Base-by-base conservation (phyloP, 2,797 vertebrate species). In the Buphagus erythrorhynchus region DNA sequence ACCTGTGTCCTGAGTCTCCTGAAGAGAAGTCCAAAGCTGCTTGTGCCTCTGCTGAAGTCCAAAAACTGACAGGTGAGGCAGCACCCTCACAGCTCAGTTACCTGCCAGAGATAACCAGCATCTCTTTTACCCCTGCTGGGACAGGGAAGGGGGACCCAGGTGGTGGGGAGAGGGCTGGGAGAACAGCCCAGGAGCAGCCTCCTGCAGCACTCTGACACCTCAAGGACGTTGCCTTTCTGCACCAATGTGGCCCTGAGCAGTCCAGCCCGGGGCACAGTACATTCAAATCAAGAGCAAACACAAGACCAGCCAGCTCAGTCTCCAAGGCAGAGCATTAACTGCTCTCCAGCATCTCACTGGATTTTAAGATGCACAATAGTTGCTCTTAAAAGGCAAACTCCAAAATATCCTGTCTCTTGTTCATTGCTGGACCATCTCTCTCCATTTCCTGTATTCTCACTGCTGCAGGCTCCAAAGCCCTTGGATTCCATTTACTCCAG, bases 1-100 rank as follows among this genome's bases (percentile, higher is more conserved):
- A 95, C n/a, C 66, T 49, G 17, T 16, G 58, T 24, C 51, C 57
- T 95, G 59, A 52, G 20, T 43, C 86, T 35, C 36, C 79, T 97
- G 85, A 96, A 74, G 52, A 96, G 40, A 85, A 69, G 48, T 65
- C 22, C 84, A 29, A 55, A 69, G 67, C 58, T 91, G 38, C 57
- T 88, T 2, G 3, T 21, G 10, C 10, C 35, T 33, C 54, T 67
- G 52, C 51, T 90, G n/a, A 96, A 89, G 49, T 35, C 80, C 65
- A 69, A 54, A 29, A 75, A 97, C 83, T 93, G 89, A 97, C 62
- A 86, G 77, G 89, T 63, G 49, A 93, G 85, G 48, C 48, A 78
- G 51, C 16, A 33, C 0, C 0, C 18, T 43, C 40, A 22, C 22
- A 29, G 43, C 86, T 67, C 5, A 22, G 24, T 11, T 16, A 61